These are phyloP conservation scores for Fulmarus glacialis DNA, from an alignment of 2,113 vertebrate genomes.

Conservation along the genomic window DNA sequence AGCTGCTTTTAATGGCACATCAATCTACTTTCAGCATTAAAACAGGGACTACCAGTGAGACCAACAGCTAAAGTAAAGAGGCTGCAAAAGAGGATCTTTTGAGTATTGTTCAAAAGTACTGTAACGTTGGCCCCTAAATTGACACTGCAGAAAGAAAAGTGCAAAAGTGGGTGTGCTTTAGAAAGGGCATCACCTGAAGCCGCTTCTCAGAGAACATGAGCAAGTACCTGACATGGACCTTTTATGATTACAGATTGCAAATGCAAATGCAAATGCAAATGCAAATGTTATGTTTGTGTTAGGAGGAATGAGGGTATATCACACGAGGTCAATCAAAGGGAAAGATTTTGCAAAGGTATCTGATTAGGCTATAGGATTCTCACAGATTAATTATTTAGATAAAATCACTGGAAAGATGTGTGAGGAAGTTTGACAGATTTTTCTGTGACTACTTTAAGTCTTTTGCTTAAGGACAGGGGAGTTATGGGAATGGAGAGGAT, in stretches of 20 bases:
- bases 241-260: neutral
- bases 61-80: neutral
- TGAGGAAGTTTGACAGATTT: neutral
- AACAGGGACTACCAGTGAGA: neutral
- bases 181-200: neutral
- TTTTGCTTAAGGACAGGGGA: neutral
- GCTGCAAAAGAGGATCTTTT: neutral
- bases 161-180: neutral
- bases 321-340: neutral
- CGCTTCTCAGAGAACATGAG: neutral
- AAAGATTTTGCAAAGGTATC: neutral
- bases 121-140: neutral
- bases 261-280: neutral
- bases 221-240: neutral
- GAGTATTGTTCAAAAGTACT: neutral
- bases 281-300: neutral
- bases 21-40: neutral
- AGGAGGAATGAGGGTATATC: neutral
- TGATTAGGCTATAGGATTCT: neutral
- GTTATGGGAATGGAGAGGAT: neutral
- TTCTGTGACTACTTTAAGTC: neutral
- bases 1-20: slow-evolving; percentile 7
- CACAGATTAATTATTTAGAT: neutral
- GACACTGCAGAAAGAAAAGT: neutral
- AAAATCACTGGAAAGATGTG: neutral